These are phyloP conservation scores for Etia nguti DNA, from an alignment of 2,113 vertebrate species.

Conservation along the genomic window DNA sequence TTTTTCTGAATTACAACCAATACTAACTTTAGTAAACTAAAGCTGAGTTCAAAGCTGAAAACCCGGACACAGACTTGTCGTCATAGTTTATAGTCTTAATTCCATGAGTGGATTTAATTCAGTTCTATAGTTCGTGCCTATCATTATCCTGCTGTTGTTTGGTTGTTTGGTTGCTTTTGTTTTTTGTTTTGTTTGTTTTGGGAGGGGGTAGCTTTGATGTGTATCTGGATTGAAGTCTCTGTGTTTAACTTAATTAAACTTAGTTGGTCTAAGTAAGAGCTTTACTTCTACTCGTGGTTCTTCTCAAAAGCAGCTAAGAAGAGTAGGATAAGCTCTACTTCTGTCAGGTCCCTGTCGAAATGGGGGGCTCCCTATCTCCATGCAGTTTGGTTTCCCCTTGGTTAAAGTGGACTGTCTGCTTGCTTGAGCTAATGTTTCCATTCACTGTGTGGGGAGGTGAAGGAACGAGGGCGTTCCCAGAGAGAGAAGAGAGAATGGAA, in stretches of 20 bases:
- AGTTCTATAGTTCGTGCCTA: background rate
- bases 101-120: background rate
- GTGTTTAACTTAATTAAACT: too few relatives aligned
- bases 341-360: background rate
- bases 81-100: background rate
- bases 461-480: constrained; percentile 41
- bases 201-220: too few relatives aligned
- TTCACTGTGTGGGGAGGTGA: constrained; percentile 48
- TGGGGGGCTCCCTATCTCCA: background rate
- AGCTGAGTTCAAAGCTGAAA: background rate
- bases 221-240: too few relatives aligned
- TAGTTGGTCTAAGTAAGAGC: background rate
- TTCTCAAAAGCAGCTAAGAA: background rate
- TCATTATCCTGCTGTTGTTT: background rate
- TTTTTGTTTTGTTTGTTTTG: too few relatives aligned
- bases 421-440: constrained; percentile 14
- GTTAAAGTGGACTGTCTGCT: background rate
- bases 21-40: fast-evolving
- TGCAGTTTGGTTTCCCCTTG: background rate
- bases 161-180: too few relatives aligned
- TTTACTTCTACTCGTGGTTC: background rate
- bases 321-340: background rate
- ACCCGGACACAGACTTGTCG: background rate
- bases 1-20: background rate
- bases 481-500: constrained; percentile 47